These are phyloP conservation scores for Paralichthys olivaceus DNA, from an alignment of 2,113 vertebrate genomes.

Conservation along the genomic window DNA sequence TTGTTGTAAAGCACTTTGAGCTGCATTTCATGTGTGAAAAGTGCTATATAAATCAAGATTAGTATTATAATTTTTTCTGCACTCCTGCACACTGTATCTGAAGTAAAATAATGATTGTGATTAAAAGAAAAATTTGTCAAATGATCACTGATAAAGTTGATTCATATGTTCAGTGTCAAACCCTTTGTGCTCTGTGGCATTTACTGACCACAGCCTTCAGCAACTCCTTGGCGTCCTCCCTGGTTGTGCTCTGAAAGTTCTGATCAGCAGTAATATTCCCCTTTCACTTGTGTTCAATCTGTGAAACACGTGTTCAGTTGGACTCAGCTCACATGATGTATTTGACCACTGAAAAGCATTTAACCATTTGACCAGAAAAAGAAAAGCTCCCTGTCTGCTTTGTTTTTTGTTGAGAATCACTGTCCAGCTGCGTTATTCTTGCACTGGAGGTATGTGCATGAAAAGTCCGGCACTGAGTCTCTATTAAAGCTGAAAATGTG, in stretches of 20 bases:
- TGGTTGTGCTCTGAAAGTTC: background rate
- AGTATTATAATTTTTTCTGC: too few relatives aligned
- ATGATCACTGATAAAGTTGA: background rate
- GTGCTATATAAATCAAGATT: too few relatives aligned
- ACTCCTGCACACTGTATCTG: background rate
- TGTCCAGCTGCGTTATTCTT: background rate
- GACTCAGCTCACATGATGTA: slow-evolving; percentile 17
- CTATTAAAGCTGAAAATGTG: background rate
- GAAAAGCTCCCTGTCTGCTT: background rate
- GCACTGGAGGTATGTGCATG: background rate
- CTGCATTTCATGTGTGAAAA: too few relatives aligned
- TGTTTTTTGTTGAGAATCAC: background rate
- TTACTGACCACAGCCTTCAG: background rate
- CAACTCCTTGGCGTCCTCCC: background rate
- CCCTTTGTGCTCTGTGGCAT: background rate
- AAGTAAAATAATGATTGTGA: background rate
- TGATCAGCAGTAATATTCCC: background rate
- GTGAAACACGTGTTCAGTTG: slow-evolving; percentile 14
- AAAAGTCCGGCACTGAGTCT: background rate
- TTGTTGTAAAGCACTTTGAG: background rate
- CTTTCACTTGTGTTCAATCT: background rate
- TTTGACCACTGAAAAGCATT: background rate
- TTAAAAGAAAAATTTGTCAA: too few relatives aligned
- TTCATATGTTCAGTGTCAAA: background rate
- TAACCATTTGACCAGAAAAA: background rate